Evolutionary conservation across 2,888 invertebrate species (phyloP).

Genomic region (Heliconius ethilla): DNA sequence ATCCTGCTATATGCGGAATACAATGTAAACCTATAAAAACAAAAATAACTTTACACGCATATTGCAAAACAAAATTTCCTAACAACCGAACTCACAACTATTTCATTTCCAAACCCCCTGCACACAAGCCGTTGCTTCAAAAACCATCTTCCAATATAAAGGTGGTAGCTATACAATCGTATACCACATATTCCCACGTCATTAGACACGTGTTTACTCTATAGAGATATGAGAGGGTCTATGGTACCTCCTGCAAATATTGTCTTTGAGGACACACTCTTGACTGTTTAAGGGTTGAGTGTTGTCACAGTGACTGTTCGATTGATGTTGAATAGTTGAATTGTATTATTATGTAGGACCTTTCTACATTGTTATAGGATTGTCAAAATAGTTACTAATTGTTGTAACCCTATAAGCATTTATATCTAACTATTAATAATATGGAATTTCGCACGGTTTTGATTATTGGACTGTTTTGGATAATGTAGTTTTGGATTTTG

Average conservation of each 20-base stretch:
- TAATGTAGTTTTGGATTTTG: too few relatives aligned
- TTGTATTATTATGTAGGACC: slow-evolving; percentile 41
- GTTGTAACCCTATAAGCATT: not conserved
- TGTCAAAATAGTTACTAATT: slow-evolving; percentile 26
- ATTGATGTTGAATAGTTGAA: slow-evolving; percentile 47
- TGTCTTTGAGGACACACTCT: slow-evolving; percentile 78
- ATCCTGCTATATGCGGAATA: not conserved
- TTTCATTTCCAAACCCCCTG: not conserved
- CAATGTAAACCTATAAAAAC: too few relatives aligned
- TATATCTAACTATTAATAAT: not conserved
- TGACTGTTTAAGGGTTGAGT: slow-evolving; percentile 70
- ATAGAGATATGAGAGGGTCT: slow-evolving; percentile 55
- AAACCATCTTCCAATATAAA: slow-evolving; percentile 34
- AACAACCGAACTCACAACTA: not conserved
- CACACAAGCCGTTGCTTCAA: not conserved
- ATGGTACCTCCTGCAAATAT: slow-evolving; percentile 73
- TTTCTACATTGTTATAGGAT: slow-evolving; percentile 37
- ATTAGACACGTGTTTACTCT: slow-evolving; percentile 69
- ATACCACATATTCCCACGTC: slow-evolving; percentile 69
- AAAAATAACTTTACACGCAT: too few relatives aligned
- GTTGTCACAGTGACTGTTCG: slow-evolving; percentile 57
- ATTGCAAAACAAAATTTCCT: not conserved
- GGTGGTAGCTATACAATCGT: slow-evolving; percentile 68
- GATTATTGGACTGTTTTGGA: not conserved
- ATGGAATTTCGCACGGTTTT: not conserved